Evolutionary conservation across 1,140 invertebrate genomes (phyloP).

Genomic region (Rhizoglyphus robini): DNA sequence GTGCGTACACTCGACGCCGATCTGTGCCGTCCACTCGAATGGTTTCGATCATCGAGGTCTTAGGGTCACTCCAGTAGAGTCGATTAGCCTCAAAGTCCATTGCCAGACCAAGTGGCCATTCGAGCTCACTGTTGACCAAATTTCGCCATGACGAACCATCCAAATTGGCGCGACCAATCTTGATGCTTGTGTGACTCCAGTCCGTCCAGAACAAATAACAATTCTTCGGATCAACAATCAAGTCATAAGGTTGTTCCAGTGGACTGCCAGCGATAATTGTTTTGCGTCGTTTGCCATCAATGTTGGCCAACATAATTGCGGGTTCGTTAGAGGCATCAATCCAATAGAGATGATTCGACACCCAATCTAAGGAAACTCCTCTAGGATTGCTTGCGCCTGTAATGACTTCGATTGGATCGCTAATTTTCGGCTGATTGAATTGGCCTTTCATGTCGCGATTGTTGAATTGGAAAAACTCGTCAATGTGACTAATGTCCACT

Average conservation of each 20-base stretch:
- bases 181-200: constrained; percentile 35
- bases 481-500: constrained; percentile 82
- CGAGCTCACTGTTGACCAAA: constrained; percentile 68
- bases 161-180: constrained; percentile 83
- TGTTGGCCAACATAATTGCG: constrained; percentile 64
- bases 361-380: constrained; percentile 93
- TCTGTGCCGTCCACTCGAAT: constrained; percentile 41
- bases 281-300: constrained; percentile 63
- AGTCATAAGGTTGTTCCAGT: constrained; percentile 83
- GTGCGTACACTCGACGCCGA: constrained; percentile 12
- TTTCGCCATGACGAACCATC: constrained; percentile 60
- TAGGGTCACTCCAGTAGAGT: constrained; percentile 45
- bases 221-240: constrained; percentile 75
- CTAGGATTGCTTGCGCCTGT: constrained; percentile 80
- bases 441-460: constrained; percentile 86
- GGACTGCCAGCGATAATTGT: constrained; percentile 71
- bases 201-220: constrained; percentile 92
- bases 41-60: constrained; percentile 57
- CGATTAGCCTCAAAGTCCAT: constrained; percentile 37
- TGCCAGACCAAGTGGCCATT: constrained; percentile 77
- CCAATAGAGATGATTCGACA: constrained; percentile 91
- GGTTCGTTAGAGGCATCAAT: constrained; percentile 83
- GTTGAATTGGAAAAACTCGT: constrained; percentile 80
- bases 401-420: constrained; percentile 53
- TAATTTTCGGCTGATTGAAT: constrained; percentile 47